These are phyloP conservation scores for Ascidia mentula DNA, from an alignment of 23 tunicate species.

Conservation along the genomic window DNA sequence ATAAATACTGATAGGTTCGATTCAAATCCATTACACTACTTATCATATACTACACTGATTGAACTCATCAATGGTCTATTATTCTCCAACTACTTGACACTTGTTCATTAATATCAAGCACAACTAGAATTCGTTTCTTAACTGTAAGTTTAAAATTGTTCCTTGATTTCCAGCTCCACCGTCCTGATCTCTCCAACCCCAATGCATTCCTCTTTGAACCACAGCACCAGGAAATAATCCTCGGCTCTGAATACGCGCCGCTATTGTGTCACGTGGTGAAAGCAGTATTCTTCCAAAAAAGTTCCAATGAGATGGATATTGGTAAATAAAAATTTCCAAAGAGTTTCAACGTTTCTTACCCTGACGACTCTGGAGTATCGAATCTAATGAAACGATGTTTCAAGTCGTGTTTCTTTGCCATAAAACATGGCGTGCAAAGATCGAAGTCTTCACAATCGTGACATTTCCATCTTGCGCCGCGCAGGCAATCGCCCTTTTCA, in stretches of 20 bases:
- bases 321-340: no score
- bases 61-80: no score
- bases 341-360: no score
- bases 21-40: no score
- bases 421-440: conserved; percentile 29
- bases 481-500: conserved; percentile 8
- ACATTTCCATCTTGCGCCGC: conserved; percentile 33
- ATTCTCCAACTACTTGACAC: no score
- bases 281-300: not conserved
- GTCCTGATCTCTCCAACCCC: conserved; percentile 40
- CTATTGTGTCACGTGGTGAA: not conserved
- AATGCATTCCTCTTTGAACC: conserved; percentile 27
- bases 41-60: no score
- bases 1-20: no score
- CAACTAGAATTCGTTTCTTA: no score
- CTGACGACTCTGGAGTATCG: conserved; percentile 14
- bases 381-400: conserved; percentile 31
- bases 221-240: conserved; percentile 36
- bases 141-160: no score
- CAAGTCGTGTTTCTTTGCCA: conserved; percentile 31
- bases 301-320: no score
- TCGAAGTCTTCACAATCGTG: conserved; percentile 35
- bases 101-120: no score
- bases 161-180: conserved; percentile 29
- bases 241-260: not conserved